Evolutionary conservation across 2,113 vertebrate genomes (phyloP), one percentile per base, ranked within the genome.

Genomic region (Hemichromis elongatus): DNA sequence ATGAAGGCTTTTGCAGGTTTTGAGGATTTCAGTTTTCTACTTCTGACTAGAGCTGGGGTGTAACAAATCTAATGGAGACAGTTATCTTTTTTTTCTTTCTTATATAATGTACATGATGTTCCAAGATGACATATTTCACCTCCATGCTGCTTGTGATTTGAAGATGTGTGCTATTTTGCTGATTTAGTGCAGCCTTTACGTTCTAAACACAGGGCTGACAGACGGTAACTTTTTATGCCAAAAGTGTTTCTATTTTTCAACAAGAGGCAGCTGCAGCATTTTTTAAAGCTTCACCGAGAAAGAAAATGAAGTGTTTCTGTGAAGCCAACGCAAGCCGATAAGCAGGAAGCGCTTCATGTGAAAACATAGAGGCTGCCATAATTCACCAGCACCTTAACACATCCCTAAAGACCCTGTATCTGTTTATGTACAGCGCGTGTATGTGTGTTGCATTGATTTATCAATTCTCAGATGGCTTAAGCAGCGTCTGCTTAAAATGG

Each of bases 311-410:
- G 21, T 8, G 28, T 54, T 83, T 86, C 19, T 35, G 18, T 42
- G 59, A n/a, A 82, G 73, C 52, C 56, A 87, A 80, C 80, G 53
- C n/a, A 77, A 86, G 80, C 70, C 77, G 59, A 89, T 86, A 89
- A 83, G 68, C 42, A 73, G 52, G 66, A 86, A 83, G 66, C 16
- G 2, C 80, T 83, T 45, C 47, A 54, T 89, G 24, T 75, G 37
- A 83, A 87, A 90, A 42, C 26, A 19, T 92, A 93, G 92, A 92
- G 77, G 85, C 54, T 73, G 45, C 82, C 40, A 92, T 92, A 91
- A 92, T 80, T 94, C 94, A 93, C 24, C 7, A 12, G 21, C 19
- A 77, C 59, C 53, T 83, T 77, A 82, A 83, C 77, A 54, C 88
- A 42, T 88, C 84, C 87, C 86, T 81, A 18, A 84, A 90, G 87